Evolutionary conservation across 2,113 vertebrate genomes (phyloP), one percentile per base, ranked within the genome.

Genomic region (Pelobates fuscus): DNA sequence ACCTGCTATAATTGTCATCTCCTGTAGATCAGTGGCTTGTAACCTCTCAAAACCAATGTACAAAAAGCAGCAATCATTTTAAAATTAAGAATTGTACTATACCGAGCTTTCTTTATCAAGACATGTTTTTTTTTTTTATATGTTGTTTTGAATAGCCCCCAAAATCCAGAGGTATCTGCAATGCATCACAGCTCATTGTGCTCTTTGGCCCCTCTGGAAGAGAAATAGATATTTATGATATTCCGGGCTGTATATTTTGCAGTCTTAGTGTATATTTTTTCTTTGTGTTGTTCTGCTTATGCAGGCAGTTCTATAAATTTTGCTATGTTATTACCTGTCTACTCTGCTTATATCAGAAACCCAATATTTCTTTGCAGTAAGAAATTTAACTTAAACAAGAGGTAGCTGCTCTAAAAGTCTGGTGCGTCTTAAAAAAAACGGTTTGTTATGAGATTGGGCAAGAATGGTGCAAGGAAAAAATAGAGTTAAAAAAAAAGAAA

Each of bases 301-400:
- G 63, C 71, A 57, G 62, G 62, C 71, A 75, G 23, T 75, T 58
- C 71, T 75, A 75, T 75, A 75, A 75, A 75, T 75, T 75, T 63
- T 67, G 62, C 71, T 67, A 58, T 59, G 71, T 75, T 75, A 75
- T 75, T 75, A 63, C 71, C 71, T 75, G 71, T 75, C 71, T 29
- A 67, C 52, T 75, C 71, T 75, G 71, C 71, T 75, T 75, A 75
- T 55, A 75, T 67, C 63, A 65, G 71, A 67, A 49, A 59, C 37
- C 71, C 67, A 67, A 75, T 75, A 75, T 75, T 75, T 75, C 71
- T 75, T 55, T 24, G 65, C 62, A 44, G 71, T 75, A 66, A 75
- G 62, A 75, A 75, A 75, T 59, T 25, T 66, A 75, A 43, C 52
- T 21, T 30, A 75, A 55, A 27, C 71, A 57, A 66, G 63, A 65